A percentile compares a stretch with the other conserved stretches of the same genome.
Conservation (phyloP, 92 coral and sea anemone genomes). For the Epizoanthus scotinus region DNA sequence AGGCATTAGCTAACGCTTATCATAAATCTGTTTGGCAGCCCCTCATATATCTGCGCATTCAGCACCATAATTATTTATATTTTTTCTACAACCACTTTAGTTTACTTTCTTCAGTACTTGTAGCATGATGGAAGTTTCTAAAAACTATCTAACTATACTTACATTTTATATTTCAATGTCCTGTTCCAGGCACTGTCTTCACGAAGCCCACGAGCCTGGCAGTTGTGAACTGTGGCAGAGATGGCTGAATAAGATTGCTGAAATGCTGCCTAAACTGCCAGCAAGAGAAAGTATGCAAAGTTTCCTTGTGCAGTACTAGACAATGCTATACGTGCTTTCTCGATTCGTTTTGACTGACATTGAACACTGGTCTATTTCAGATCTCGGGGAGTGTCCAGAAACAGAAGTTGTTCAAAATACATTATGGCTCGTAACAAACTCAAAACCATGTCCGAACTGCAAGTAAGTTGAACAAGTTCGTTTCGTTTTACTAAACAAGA, state of each 20-base stretch:
- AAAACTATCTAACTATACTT: too few relatives aligned
- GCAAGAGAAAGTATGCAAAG: constrained; percentile 52
- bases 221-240: constrained; percentile 88
- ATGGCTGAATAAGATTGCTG: constrained; percentile 90
- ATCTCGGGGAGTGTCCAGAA: constrained; percentile 90
- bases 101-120: too few relatives aligned
- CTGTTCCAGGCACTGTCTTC: constrained; percentile 78
- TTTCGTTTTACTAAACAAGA: background rate
- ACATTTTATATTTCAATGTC: background rate
- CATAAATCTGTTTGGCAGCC: too few relatives aligned
- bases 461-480: constrained; percentile 58
- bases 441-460: constrained; percentile 98
- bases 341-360: background rate
- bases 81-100: too few relatives aligned
- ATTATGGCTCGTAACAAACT: constrained; percentile 95
- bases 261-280: constrained; percentile 93
- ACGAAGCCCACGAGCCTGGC: constrained; percentile 91
- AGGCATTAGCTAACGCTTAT: too few relatives aligned
- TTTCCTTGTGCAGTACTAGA: background rate
- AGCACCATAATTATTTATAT: too few relatives aligned
- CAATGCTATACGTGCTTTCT: background rate
- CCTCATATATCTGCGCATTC: too few relatives aligned
- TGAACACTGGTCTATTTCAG: constrained; percentile 37
- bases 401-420: constrained; percentile 93
- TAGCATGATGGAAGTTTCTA: too few relatives aligned